Percentiles rank a stretch among this genome's conserved stretches.
Conservation (phyloP, 2,113 vertebrate species). For the Aplodontia rufa region DNA sequence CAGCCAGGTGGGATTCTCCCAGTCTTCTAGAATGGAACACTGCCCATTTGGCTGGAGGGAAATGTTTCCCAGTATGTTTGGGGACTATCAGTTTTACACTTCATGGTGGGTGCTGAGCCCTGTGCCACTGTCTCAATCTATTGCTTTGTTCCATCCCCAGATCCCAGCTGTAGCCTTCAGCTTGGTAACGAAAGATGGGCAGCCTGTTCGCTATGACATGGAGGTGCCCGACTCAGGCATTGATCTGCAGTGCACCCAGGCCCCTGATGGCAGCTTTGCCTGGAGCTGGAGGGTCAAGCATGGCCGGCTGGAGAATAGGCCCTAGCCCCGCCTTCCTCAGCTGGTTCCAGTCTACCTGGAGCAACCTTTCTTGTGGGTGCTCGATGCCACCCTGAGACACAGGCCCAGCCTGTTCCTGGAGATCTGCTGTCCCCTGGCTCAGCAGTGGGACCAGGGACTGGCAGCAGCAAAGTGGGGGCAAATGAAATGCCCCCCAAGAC, state of each 20-base stretch:
- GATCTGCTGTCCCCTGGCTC: not conserved
- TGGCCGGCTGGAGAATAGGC: slow-evolving; percentile 89
- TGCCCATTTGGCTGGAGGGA: not conserved
- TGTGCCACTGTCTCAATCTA: not conserved
- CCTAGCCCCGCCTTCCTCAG: slow-evolving; percentile 44
- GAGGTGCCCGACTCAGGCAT: slow-evolving; percentile 92
- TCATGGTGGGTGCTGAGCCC: not conserved
- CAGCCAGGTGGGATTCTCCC: not conserved
- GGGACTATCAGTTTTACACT: not conserved
- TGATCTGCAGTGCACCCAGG: slow-evolving; percentile 90
- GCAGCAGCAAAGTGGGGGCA: not conserved
- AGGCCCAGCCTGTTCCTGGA: not conserved
- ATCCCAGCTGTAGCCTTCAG: slow-evolving; percentile 94
- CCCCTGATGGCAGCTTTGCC: slow-evolving; percentile 89
- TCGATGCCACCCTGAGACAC: not conserved
- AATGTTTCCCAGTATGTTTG: not conserved
- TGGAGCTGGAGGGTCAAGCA: slow-evolving; percentile 95
- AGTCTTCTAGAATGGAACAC: not conserved
- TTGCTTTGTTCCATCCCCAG: slow-evolving; percentile 78
- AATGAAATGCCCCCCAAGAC: not conserved
- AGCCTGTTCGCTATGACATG: slow-evolving; percentile 88
- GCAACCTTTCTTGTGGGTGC: not conserved
- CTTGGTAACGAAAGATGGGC: slow-evolving; percentile 90
- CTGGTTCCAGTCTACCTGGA: not conserved
- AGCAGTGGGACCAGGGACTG: not conserved